These are phyloP conservation scores for Candoia aspera DNA, from an alignment of 2,113 vertebrate species.

Conservation along the genomic window DNA sequence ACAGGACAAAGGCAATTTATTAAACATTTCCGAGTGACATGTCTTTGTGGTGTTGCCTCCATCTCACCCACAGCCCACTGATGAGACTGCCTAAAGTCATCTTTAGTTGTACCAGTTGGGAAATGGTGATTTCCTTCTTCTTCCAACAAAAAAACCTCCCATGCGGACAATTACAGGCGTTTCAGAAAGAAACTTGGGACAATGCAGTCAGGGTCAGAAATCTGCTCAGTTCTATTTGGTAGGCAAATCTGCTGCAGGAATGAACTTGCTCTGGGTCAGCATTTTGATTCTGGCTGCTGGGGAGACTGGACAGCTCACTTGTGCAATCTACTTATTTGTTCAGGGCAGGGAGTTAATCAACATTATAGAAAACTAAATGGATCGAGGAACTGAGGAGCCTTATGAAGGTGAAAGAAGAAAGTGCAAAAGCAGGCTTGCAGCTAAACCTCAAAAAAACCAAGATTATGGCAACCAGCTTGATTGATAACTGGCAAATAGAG, in stretches of 20 bases:
- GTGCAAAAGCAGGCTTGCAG: too few relatives aligned
- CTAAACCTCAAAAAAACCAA: too few relatives aligned
- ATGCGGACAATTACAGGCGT: background rate
- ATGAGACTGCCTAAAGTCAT: background rate
- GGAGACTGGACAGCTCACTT: background rate
- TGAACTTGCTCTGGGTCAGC: background rate
- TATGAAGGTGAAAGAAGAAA: too few relatives aligned
- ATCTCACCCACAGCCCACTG: background rate
- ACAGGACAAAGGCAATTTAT: background rate
- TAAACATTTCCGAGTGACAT: background rate
- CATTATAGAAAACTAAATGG: background rate
- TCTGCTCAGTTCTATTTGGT: background rate
- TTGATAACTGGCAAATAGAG: too few relatives aligned
- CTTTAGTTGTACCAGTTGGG: background rate
- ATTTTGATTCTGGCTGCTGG: background rate
- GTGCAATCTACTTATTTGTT: background rate
- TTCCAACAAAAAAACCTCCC: background rate
- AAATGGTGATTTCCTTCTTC: background rate
- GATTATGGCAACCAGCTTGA: too few relatives aligned
- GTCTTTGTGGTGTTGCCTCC: background rate
- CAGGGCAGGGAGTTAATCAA: background rate
- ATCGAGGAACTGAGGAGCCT: too few relatives aligned
- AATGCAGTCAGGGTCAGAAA: background rate
- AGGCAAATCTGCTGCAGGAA: background rate
- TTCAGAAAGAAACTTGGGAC: background rate